These are phyloP conservation scores for Eupithecia pulchellata DNA, from an alignment of 2,888 invertebrate genomes.

Conservation along the genomic window DNA sequence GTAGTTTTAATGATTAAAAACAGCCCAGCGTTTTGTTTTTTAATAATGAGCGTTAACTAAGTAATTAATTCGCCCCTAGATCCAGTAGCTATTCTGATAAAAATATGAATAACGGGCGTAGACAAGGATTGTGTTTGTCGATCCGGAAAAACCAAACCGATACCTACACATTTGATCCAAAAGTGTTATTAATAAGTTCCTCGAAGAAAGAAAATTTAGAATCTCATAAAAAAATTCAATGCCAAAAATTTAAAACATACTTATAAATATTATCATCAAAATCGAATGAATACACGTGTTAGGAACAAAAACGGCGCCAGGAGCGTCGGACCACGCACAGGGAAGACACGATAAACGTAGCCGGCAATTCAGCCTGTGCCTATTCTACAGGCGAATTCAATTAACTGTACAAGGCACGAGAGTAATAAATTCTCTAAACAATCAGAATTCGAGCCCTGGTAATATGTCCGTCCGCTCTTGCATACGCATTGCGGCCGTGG, in stretches of 20 bases:
- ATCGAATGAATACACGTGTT: conserved; percentile 50
- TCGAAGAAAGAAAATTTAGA: too few species aligned
- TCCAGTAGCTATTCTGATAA: conserved; percentile 47
- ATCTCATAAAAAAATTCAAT: background rate
- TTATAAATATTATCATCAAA: conserved; percentile 40
- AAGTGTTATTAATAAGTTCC: too few species aligned
- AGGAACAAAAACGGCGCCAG: conserved; percentile 64
- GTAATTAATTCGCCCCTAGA: conserved; percentile 60
- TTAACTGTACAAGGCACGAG: conserved; percentile 84
- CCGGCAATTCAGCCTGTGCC: conserved; percentile 77
- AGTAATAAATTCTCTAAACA: conserved; percentile 86
- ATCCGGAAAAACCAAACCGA: too few species aligned
- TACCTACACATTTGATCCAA: too few species aligned
- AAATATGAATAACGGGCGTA: conserved; percentile 32
- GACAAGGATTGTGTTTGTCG: background rate
- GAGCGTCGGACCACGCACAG: conserved; percentile 63
- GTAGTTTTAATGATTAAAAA: conserved; percentile 64
- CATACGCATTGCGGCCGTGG: conserved; percentile 83
- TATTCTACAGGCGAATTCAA: conserved; percentile 84
- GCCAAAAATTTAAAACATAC: background rate
- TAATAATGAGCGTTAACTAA: conserved; percentile 75
- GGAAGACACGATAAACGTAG: conserved; percentile 77
- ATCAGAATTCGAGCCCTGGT: conserved; percentile 85
- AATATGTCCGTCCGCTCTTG: conserved; percentile 81
- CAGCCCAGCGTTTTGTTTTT: conserved; percentile 70